phyloP scores from a whole-genome alignment of 2,113 vertebrate genomes.

The Hyperoodon ampullatus region DNA sequence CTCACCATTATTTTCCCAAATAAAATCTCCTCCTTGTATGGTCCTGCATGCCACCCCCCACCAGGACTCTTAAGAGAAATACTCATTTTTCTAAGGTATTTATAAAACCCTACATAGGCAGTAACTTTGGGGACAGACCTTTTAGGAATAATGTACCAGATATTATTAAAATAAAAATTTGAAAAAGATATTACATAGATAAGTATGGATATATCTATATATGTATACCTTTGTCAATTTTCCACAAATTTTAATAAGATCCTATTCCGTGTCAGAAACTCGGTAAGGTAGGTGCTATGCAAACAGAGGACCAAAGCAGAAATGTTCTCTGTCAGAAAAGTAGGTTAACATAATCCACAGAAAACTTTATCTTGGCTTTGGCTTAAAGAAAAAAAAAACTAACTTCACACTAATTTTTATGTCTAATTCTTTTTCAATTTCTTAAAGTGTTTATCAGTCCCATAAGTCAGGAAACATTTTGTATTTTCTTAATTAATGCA shows the following conservation, averaged over 20 bases:
- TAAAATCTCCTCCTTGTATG: not conserved
- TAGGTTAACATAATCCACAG: not conserved
- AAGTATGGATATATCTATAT: not conserved
- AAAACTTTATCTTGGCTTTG: conserved; percentile 50
- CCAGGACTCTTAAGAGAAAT: not conserved
- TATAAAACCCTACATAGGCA: not conserved
- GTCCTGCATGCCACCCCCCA: not conserved
- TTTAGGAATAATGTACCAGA: not conserved
- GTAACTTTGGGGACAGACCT: not conserved
- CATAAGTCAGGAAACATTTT: conserved; percentile 44
- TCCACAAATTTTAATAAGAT: not conserved
- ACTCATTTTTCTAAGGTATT: not conserved
- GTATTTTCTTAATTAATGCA: conserved; percentile 63
- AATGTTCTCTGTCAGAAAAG: not conserved
- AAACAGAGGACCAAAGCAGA: not conserved
- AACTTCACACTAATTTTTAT: conserved; percentile 21
- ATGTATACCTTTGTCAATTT: not conserved
- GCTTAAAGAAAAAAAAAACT: not conserved
- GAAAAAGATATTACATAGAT: not conserved
- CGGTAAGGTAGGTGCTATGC: not conserved
- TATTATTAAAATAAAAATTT: conserved; percentile 8
- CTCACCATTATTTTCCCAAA: not conserved
- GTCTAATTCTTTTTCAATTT: conserved; percentile 42
- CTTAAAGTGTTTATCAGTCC: conserved; percentile 46
- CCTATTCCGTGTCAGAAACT: not conserved